phyloP scores from a whole-genome alignment of 2,888 invertebrate genomes.

The Megamerina dolium region DNA sequence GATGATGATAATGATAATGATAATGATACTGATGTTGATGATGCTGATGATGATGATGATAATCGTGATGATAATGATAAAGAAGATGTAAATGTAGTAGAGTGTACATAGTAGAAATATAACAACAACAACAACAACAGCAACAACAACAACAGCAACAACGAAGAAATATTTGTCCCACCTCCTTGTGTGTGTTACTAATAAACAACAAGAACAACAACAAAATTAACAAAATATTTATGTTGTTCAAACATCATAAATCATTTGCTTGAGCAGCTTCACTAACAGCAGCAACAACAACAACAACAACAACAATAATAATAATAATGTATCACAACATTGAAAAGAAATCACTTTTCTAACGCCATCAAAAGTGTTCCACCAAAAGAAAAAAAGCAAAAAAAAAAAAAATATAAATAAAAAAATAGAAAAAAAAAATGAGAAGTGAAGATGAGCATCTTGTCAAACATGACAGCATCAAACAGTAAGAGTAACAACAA shows the following conservation, averaged over 20 bases:
- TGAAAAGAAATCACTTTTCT: slow-evolving; percentile 7
- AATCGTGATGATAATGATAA: no score
- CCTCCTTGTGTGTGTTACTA: background rate
- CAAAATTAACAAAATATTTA: background rate
- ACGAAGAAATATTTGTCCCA: slow-evolving; percentile 9
- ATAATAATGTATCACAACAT: background rate
- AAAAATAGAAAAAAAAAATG: background rate
- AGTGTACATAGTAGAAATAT: background rate
- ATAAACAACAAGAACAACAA: background rate
- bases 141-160: background rate
- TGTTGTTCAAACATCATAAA: slow-evolving; percentile 9
- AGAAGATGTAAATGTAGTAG: background rate
- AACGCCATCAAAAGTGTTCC: slow-evolving; percentile 7
- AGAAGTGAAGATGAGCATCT: slow-evolving; percentile 5
- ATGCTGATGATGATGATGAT: no score
- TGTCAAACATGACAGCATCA: slow-evolving; percentile 10
- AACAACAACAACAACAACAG: background rate
- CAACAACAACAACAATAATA: slow-evolving; percentile 1
- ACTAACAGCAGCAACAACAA: slow-evolving; percentile 6
- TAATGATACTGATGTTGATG: no score
- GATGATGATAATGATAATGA: no score
- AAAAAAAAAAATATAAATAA: background rate
- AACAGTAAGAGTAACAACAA: background rate
- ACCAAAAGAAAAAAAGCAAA: no score
- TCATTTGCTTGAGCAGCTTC: slow-evolving; percentile 13